Evolutionary conservation across 64 coral and sea anemone species (phyloP).

Genomic region (Exaiptasia diaphana): DNA sequence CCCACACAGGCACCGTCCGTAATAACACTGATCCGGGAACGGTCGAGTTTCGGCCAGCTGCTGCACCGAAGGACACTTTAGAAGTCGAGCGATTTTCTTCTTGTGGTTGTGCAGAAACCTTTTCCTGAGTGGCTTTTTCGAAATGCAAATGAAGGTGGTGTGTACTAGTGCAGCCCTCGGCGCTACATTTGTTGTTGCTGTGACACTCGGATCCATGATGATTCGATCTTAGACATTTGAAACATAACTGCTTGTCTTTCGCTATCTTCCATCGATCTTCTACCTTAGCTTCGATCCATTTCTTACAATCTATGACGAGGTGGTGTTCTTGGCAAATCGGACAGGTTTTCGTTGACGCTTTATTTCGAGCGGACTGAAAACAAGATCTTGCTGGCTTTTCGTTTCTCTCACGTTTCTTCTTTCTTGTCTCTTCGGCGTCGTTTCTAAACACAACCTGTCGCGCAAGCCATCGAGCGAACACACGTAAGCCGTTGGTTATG

Average conservation of each 20-base stretch:
- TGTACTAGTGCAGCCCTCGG: slow-evolving; percentile 2
- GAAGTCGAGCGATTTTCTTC: not conserved
- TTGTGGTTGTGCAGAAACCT: not conserved
- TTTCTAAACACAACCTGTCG: not conserved
- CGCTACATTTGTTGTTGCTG: not conserved
- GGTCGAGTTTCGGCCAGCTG: not conserved
- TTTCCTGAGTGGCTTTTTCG: not conserved
- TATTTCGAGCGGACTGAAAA: not conserved
- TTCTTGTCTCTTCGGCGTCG: not conserved
- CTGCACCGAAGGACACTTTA: not conserved
- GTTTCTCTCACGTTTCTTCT: not conserved
- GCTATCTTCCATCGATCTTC: not conserved
- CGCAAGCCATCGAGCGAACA: not conserved
- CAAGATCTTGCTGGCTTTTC: not conserved
- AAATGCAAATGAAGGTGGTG: slow-evolving; percentile 23
- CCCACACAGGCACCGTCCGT: not conserved
- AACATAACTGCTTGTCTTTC: not conserved
- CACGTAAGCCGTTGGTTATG: not conserved
- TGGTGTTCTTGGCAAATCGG: not conserved
- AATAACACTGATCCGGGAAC: not conserved
- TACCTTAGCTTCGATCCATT: not conserved
- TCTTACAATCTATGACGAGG: not conserved
- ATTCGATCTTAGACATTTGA: not conserved
- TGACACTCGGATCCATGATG: not conserved
- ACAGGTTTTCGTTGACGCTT: not conserved